Evolutionary conservation across 2,888 invertebrate species (phyloP), one percentile per base, ranked within the genome.

Genomic region (Lasioglossum calceatum): DNA sequence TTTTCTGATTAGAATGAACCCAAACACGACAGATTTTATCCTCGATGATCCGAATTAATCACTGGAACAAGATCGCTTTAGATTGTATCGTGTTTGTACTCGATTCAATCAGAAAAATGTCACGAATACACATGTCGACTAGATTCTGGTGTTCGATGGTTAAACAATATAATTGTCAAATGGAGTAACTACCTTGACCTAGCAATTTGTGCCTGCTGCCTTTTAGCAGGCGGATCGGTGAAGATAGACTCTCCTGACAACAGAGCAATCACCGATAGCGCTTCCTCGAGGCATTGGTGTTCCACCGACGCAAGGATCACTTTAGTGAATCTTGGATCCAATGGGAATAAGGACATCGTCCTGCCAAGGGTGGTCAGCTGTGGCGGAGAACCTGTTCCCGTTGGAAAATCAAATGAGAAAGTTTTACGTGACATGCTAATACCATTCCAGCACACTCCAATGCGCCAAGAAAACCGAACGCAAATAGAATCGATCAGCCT

Each of bases 201-300:
- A 0, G 97, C 97, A 90, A 97, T 96, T 58, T 97, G 93, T 0
- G 98, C 98, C 94, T 98, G 97, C 91, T 98, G 98, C 81, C 97
- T 96, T 95, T 98, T 98, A 72, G 97, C 96, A 87, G 97, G 96
- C 78, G 98, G 97, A 76, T 97, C 97, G 86, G 97, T 96, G 92
- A 98, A 97, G 77, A 99, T 96, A 85, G 97, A 98, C 95, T 99
- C 99, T 84, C 98, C 97, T 10, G 99, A 98, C 81, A 99, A 95
- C 74, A 99, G 95, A 0, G 99, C 97, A 47, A 99, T 97, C 86
- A 99, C 97, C 89, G 97, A 98, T 81, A 99, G 95, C 74, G 98
- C 97, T 96, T 98, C 98, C 90, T 98, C 97, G 92, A 98, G 95
- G 93, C 98, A 98, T 36, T 97, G 97, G 92, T 97, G 97, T 84